Base-by-base conservation (phyloP, 2,888 invertebrate species). In the Thumatha senex region DNA sequence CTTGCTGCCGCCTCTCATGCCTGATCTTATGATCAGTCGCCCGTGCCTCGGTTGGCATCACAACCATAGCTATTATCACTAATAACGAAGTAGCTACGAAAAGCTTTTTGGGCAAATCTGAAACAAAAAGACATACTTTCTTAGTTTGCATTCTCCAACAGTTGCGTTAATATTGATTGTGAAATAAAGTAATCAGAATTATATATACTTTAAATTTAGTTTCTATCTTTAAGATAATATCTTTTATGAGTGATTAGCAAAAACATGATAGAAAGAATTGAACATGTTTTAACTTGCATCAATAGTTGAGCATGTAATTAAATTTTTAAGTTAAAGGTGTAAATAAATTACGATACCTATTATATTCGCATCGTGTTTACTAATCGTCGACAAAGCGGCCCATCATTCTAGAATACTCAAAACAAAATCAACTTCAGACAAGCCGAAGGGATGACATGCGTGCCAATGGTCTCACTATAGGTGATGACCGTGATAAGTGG, bases 51-150 rank as follows among this genome's bases (percentile, higher is more conserved):
- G 75, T 72, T 68, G 86, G 83, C 65, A 78, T 83, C 58, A 89
- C 75, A 71, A 86, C 84, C 89, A 89, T 90, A 48, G 86, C 77
- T 72, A 91, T 67, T 67, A 91, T 77, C 61, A 86, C 75, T 71
- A 89, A 72, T 78, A 91, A 63, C 61, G 86, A 82, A 80, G 83
- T 77, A 86, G 89, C 90, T 84, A 89, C 84, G 82, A 90, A 84
- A 78, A 90, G 89, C 89, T 84, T 90, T 86, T 88, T 91, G 78
- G 87, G 80, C 86, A 89, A 89, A 89, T 85, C 91, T 91, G 89
- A 77, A 87, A 89, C 52, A 65, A 67, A 76, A 48, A 70, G 12
- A 46, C 10, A n/a, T 15, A 43, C 34, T 12, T 15, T 58, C 54
- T 54, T 18, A 11, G 9, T 36, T 40, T 11, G 33, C 44, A 45